Base-by-base conservation (phyloP, 2,888 invertebrate species). In the Andricus curvator region DNA sequence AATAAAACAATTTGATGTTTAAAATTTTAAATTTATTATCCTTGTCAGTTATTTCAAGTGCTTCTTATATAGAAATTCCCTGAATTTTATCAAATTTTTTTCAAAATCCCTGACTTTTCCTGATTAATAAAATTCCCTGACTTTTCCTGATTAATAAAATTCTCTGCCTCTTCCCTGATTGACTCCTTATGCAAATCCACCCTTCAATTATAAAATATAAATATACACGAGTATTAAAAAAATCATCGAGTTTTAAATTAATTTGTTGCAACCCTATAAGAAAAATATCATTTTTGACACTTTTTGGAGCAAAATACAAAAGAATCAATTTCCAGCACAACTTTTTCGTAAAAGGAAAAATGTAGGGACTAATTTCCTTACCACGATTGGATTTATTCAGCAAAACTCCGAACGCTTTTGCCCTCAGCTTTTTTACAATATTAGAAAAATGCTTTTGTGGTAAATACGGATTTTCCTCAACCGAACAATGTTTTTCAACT, bases 371-470 rank as follows among this genome's bases (percentile, higher is more conserved):
- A 70, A 68, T 25, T 20, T 81, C 62, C 77, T 85, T 82, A 66
- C 83, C 78, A 25, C 48, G 77, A 37, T 82, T 56, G 15, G 85
- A 84, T 82, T 91, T 92, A 15, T 90, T 91, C 22, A 92, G 82
- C 41, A 92, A 84, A 84, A 92, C 91, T 82, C 89, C 92, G 56
- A 89, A 92, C 33, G 91, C 89, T 79, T 83, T 90, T 0, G 88
- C 84, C 56, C 91, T 88, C 56, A 92, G 84, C 80, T 84, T 85
- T 74, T 86, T 89, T 3, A 92, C 68, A 66, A 70, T 78, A 15
- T 82, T 81, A 3, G 80, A 68, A 79, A 88, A 85, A 37, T 86
- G 86, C 22, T 83, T 84, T 41, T 78, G 82, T 0, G 86, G 83
- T 64, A 82, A 77, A 80, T 84, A 85, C 15, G 56, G 70, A 37